These are phyloP conservation scores for Rhamnusium bicolor DNA, from an alignment of 2,888 invertebrate genomes.

Conservation along the genomic window DNA sequence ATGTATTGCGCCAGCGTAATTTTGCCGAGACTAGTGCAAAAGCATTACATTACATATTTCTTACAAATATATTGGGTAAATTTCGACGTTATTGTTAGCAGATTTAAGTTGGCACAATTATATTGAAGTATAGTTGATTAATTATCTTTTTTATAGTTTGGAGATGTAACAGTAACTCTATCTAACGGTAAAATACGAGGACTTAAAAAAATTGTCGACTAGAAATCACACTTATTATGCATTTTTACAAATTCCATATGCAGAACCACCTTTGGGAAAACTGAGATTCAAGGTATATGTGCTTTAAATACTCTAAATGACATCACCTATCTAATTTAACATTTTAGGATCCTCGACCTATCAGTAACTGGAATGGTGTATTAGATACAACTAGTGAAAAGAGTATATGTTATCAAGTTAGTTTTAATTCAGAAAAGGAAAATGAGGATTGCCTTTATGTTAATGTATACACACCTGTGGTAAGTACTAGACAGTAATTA, in stretches of 20 bases:
- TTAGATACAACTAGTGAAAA: not conserved
- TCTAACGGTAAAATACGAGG: not conserved
- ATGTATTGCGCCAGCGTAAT: too few relatives aligned
- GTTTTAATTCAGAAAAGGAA: not conserved
- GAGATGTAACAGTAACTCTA: not conserved
- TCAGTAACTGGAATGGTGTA: not conserved
- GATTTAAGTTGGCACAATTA: too few relatives aligned
- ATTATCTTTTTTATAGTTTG: not conserved
- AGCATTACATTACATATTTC: too few relatives aligned
- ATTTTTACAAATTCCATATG: conserved; percentile 68
- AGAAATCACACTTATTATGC: conserved; percentile 41
- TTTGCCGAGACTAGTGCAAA: too few relatives aligned
- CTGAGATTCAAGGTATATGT: conserved; percentile 56
- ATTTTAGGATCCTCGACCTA: conserved; percentile 1
- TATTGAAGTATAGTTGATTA: too few relatives aligned
- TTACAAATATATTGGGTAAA: too few relatives aligned
- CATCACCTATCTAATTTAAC: not conserved
- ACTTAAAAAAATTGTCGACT: not conserved
- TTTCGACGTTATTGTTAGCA: too few relatives aligned
- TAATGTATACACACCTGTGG: conserved; percentile 14
- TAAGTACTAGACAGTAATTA: not conserved
- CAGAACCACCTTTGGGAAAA: conserved; percentile 61
- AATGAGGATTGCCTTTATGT: conserved; percentile 20
- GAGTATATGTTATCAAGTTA: conserved; percentile 8
- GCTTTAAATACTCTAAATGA: not conserved